Percentiles rank a stretch among this genome's conserved stretches.
These are phyloP conservation scores for Heliconius congener DNA, from an alignment of 1,140 invertebrate genomes.

Conservation along the genomic window DNA sequence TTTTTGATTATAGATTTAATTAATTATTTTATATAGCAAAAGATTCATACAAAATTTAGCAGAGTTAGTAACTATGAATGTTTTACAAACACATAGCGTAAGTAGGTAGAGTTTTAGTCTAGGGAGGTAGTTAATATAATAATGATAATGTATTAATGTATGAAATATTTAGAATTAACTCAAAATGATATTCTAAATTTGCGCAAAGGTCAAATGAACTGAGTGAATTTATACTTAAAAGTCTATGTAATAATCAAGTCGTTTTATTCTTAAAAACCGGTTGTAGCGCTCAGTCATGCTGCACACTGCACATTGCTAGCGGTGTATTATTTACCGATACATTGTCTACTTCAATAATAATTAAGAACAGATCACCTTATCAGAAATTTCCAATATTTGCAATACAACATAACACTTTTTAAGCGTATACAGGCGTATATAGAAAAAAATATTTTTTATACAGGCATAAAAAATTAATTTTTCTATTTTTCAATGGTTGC, in stretches of 20 bases:
- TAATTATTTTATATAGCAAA: background rate
- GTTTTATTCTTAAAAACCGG: slow-evolving; percentile 46
- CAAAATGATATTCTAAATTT: background rate
- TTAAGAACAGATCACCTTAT: background rate
- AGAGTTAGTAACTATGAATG: too few relatives aligned
- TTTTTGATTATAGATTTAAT: background rate
- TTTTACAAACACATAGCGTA: too few relatives aligned
- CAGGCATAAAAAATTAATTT: background rate
- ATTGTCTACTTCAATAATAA: slow-evolving; percentile 9
- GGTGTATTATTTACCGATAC: slow-evolving; percentile 5
- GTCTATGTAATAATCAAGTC: slow-evolving; percentile 21
- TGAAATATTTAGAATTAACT: background rate
- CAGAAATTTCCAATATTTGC: background rate
- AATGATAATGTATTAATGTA: background rate
- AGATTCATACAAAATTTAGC: background rate
- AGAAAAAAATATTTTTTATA: too few relatives aligned
- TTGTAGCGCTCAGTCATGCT: slow-evolving; percentile 46
- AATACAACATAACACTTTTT: background rate
- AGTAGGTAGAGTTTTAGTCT: too few relatives aligned
- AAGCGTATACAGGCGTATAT: background rate
- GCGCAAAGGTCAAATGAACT: background rate
- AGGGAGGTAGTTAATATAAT: too few relatives aligned
- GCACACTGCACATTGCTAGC: slow-evolving; percentile 17
- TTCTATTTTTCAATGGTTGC: background rate
- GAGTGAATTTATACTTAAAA: background rate